A percentile compares a stretch with the other conserved stretches of the same genome.
These are phyloP conservation scores for Brienomyrus longianalis DNA, from an alignment of 2,113 vertebrate genomes.

Conservation along the genomic window DNA sequence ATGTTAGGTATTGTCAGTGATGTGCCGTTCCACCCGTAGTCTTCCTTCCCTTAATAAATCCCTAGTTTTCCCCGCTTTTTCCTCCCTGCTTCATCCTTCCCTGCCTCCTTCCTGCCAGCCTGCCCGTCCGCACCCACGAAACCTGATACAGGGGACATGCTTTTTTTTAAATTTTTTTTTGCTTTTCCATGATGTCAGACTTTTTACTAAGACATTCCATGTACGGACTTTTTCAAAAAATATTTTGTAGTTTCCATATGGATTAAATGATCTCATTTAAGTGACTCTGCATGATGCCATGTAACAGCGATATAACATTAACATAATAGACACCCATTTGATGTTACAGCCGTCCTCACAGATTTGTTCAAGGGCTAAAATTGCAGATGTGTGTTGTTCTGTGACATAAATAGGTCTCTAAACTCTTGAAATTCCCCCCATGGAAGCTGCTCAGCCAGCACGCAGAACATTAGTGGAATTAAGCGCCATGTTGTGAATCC, in stretches of 20 bases:
- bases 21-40: no score
- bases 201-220: neutral
- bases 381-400: neutral
- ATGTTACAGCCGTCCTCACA: neutral
- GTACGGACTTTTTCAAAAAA: neutral
- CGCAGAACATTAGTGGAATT: neutral
- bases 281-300: neutral
- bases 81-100: no score
- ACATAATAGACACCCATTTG: neutral
- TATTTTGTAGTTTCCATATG: neutral
- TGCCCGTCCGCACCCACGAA: no score
- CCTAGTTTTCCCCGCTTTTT: no score
- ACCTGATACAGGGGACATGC: neutral
- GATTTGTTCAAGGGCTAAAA: neutral
- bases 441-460: neutral
- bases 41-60: no score
- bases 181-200: neutral
- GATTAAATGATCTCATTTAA: neutral
- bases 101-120: no score
- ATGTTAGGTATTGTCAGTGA: no score
- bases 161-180: neutral
- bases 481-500: neutral
- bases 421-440: neutral
- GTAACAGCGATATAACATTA: neutral
- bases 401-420: neutral